Conservation (phyloP, 2,113 vertebrate species). For the Chauna torquata region DNA sequence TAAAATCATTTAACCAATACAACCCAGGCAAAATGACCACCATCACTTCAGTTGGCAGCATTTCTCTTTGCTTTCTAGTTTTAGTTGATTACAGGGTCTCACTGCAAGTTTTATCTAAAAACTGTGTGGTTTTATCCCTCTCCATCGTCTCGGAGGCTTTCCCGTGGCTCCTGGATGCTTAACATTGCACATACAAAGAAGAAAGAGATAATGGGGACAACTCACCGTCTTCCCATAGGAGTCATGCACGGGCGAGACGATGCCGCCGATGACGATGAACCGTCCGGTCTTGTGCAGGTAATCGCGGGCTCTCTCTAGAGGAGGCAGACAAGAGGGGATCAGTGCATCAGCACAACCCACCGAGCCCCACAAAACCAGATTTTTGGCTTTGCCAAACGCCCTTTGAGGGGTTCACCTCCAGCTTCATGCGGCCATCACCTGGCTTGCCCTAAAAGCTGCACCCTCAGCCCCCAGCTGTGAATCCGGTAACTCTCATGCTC, state of each 20-base stretch:
- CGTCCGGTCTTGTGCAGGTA: conserved; percentile 93
- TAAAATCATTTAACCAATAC: not conserved
- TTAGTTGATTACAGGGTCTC: not conserved
- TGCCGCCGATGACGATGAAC: conserved; percentile 97
- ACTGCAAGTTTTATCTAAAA: not conserved
- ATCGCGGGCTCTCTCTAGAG: conserved; percentile 92
- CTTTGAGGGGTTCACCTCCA: not conserved
- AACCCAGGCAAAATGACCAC: not conserved
- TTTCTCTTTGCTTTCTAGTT: not conserved
- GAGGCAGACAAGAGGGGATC: not conserved
- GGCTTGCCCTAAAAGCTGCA: not conserved
- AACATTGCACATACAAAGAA: not conserved
- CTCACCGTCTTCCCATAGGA: conserved; percentile 95
- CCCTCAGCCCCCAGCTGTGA: not conserved
- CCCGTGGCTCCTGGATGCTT: not conserved
- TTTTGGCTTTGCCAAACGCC: not conserved
- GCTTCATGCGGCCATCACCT: not conserved
- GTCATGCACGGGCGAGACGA: conserved; percentile 97
- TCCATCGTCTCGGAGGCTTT: not conserved
- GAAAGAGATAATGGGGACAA: not conserved
- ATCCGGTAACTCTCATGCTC: not conserved
- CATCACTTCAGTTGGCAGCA: not conserved
- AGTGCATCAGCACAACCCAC: not conserved
- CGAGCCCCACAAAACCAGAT: rapidly evolving
- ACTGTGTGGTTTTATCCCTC: not conserved